Evolutionary conservation across 92 coral and sea anemone species (phyloP).

Genomic region (Zoanthus solanderi): DNA sequence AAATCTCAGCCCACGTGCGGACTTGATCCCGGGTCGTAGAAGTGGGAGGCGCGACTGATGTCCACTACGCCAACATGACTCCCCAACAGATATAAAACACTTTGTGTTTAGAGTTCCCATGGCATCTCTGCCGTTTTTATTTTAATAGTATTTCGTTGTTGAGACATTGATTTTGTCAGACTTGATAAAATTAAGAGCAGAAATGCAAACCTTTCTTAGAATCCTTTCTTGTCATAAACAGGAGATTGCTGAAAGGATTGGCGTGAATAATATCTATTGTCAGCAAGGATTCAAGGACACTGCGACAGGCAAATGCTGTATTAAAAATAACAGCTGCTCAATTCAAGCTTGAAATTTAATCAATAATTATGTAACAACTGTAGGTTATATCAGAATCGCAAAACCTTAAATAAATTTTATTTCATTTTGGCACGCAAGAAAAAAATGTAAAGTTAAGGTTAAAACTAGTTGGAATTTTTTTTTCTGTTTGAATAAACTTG

Average conservation of each 20-base stretch:
- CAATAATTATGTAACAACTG: background rate
- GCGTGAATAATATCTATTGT: background rate
- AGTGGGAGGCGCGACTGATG: no score
- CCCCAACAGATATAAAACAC: no score
- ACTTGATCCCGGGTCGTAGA: no score
- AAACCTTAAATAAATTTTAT: no score
- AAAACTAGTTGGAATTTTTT: no score
- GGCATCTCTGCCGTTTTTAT: background rate
- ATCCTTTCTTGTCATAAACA: background rate
- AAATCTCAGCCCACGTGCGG: no score
- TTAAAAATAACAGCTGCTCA: background rate
- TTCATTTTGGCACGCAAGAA: no score
- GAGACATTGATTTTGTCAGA: background rate
- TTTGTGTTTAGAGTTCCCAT: background rate
- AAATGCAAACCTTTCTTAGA: background rate
- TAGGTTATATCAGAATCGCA: background rate
- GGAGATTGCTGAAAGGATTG: conserved; percentile 14
- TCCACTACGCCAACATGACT: no score
- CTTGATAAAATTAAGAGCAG: background rate
- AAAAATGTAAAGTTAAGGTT: no score
- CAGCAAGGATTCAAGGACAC: background rate
- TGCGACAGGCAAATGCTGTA: background rate
- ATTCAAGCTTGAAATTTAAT: background rate
- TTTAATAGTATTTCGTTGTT: background rate
- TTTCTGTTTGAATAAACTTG: no score